Percentiles rank a stretch among this genome's conserved stretches.
Evolutionary conservation across 1,140 invertebrate species (phyloP).

Genomic region (Sycophila sp.): DNA sequence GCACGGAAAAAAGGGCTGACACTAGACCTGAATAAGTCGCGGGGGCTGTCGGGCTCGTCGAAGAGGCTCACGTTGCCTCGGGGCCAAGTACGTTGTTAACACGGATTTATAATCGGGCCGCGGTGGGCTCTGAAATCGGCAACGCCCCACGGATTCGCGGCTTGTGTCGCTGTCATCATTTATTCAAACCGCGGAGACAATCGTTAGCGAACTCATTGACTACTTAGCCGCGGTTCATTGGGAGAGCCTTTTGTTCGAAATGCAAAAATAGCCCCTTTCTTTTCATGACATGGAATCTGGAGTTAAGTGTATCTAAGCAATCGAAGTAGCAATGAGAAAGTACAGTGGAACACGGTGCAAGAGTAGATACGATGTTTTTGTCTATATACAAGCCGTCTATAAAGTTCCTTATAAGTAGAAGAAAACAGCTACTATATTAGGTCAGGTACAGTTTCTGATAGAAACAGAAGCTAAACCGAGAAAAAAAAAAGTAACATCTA

Average conservation of each 20-base stretch:
- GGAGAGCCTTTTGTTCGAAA: not conserved
- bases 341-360: not conserved
- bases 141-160: too few species aligned
- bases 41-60: too few species aligned
- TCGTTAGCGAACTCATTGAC: too few species aligned
- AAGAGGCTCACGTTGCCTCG: too few species aligned
- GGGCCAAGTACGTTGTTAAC: slow-evolving; percentile 30
- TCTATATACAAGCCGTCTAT: too few species aligned
- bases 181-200: slow-evolving; percentile 8
- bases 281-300: not conserved
- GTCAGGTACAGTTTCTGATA: not conserved
- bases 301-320: not conserved
- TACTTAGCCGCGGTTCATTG: not conserved
- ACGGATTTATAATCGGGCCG: slow-evolving; percentile 22
- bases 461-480: too few species aligned
- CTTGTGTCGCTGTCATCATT: not conserved
- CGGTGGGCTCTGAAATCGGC: too few species aligned
- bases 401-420: not conserved
- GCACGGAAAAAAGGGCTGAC: not conserved
- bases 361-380: not conserved
- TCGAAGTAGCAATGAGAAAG: not conserved
- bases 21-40: too few species aligned
- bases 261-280: too few species aligned
- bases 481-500: not conserved
- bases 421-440: not conserved